A percentile compares a stretch with the other conserved stretches of the same genome.
These are phyloP conservation scores for Chydorus sphaericus DNA, from an alignment of 2,888 invertebrate species.

Conservation along the genomic window DNA sequence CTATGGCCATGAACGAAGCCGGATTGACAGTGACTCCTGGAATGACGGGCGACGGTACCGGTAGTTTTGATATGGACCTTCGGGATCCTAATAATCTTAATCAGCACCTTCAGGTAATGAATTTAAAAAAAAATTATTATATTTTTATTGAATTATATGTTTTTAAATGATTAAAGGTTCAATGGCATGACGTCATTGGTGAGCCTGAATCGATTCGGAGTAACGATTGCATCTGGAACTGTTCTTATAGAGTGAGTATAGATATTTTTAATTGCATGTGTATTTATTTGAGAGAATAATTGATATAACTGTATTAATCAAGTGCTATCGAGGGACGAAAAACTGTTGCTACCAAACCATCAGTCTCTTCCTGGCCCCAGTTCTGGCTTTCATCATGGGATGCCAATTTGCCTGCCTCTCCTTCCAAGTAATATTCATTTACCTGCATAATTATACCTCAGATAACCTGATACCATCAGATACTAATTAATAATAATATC, in stretches of 20 bases:
- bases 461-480: too few species aligned
- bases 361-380: slow-evolving; percentile 48
- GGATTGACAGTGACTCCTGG: too few species aligned
- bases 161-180: slow-evolving; percentile 45
- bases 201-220: slow-evolving; percentile 53
- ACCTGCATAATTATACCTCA: slow-evolving; percentile 15
- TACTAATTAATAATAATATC: too few species aligned
- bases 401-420: slow-evolving; percentile 52
- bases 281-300: too few species aligned
- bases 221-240: slow-evolving; percentile 54
- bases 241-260: slow-evolving; percentile 37
- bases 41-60: too few species aligned
- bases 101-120: slow-evolving; percentile 49
- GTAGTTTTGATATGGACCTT: slow-evolving; percentile 40
- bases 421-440: slow-evolving; percentile 39
- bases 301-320: background rate
- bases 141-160: background rate
- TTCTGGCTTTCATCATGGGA: slow-evolving; percentile 48
- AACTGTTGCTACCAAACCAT: slow-evolving; percentile 54
- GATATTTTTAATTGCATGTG: too few species aligned
- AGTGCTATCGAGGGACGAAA: slow-evolving; percentile 47
- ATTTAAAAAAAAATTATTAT: background rate
- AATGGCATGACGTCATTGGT: slow-evolving; percentile 54
- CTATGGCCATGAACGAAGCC: slow-evolving; percentile 11
- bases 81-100: slow-evolving; percentile 54